A percentile compares a stretch with the other conserved stretches of the same genome.
Conservation (phyloP, 2,113 vertebrate species). For the Ptilorrhoa leucosticta region DNA sequence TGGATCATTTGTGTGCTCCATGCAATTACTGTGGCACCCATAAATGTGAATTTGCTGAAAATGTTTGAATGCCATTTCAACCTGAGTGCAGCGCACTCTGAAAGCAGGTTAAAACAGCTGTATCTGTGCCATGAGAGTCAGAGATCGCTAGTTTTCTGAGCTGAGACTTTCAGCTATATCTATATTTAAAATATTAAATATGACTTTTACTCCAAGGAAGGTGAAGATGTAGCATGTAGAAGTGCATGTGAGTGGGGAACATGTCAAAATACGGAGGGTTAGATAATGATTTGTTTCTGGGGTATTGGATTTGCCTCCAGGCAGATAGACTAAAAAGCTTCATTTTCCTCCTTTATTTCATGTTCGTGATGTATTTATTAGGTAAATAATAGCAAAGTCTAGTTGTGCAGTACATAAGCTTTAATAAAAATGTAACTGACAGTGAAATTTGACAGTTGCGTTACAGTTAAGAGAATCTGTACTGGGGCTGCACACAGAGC, state of each 20-base stretch:
- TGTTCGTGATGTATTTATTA: constrained; percentile 54
- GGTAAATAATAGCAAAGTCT: constrained; percentile 54
- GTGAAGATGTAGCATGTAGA: background rate
- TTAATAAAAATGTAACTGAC: constrained; percentile 48
- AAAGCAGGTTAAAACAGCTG: background rate
- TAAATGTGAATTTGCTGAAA: background rate
- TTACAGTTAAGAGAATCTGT: background rate
- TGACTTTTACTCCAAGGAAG: background rate
- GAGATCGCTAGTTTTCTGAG: background rate
- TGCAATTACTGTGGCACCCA: background rate
- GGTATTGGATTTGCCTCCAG: constrained; percentile 45
- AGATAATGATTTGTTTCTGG: constrained; percentile 35
- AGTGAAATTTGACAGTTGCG: constrained; percentile 27
- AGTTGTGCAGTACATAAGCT: background rate
- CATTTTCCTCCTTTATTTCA: constrained; percentile 28
- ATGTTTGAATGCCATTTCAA: background rate
- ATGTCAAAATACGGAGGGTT: constrained; percentile 12
- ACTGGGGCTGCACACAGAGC: background rate
- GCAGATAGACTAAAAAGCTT: constrained; percentile 43
- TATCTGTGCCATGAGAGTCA: background rate
- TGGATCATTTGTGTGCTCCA: background rate
- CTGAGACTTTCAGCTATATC: background rate
- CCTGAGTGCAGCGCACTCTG: background rate
- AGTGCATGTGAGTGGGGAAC: background rate
- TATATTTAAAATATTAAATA: background rate